A percentile compares a stretch with the other conserved stretches of the same genome.
These are phyloP conservation scores for Zenarchopterus dispar DNA, from an alignment of 2,797 vertebrate species.

Conservation along the genomic window DNA sequence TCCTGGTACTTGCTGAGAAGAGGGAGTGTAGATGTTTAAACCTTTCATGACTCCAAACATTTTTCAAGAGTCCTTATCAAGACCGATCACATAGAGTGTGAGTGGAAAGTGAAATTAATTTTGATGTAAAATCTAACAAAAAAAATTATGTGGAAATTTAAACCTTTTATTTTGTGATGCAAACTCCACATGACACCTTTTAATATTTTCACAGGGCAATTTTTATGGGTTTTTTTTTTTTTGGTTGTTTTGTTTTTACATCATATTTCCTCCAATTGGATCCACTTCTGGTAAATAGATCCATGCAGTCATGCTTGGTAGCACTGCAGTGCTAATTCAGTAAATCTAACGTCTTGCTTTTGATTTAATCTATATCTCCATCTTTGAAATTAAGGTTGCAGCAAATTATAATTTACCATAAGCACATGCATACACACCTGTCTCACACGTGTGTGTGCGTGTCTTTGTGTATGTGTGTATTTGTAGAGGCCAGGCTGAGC, in stretches of 20 bases:
- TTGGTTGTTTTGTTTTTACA: neutral
- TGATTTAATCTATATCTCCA: constrained; percentile 39
- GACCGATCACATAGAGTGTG: neutral
- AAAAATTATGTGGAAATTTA: neutral
- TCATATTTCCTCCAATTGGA: neutral
- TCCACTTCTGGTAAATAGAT: neutral
- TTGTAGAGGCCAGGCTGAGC: constrained; percentile 72
- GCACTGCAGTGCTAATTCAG: constrained; percentile 32
- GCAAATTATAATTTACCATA: constrained; percentile 42
- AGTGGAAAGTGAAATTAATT: too few relatives aligned
- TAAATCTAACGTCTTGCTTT: constrained; percentile 19
- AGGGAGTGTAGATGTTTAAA: neutral
- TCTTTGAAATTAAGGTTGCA: constrained; percentile 38
- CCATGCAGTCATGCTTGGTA: neutral
- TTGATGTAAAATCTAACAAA: too few relatives aligned
- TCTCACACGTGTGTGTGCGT: constrained; percentile 59
- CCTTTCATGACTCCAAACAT: neutral
- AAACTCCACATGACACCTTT: too few relatives aligned
- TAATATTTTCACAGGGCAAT: neutral
- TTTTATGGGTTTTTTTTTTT: neutral
- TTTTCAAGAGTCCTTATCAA: neutral
- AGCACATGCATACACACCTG: constrained; percentile 67
- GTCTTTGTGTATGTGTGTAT: constrained; percentile 49
- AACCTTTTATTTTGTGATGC: too few relatives aligned
- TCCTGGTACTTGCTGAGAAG: neutral